These are phyloP conservation scores for Aphis gossypii DNA, from an alignment of 1,140 invertebrate species.

Conservation along the genomic window DNA sequence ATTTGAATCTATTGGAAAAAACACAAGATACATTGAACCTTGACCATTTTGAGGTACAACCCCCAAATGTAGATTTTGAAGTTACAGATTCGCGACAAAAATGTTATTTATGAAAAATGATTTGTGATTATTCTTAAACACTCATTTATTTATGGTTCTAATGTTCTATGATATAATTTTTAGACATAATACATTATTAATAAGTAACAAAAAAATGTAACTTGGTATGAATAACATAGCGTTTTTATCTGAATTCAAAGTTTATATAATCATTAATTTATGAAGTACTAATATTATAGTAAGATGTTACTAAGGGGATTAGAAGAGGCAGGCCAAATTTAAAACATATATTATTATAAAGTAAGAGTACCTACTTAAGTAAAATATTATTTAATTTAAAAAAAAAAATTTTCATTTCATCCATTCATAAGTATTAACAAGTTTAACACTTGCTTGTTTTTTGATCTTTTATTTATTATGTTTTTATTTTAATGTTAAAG, in stretches of 20 bases:
- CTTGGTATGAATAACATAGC: not conserved
- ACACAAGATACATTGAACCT: conserved; percentile 43
- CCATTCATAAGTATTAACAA: not conserved
- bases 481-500: not conserved
- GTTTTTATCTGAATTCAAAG: not conserved
- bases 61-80: conserved; percentile 47
- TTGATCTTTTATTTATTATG: not conserved
- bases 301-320: conserved; percentile 30
- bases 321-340: not conserved
- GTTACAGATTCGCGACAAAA: conserved; percentile 49
- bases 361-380: not conserved
- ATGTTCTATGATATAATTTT: not conserved
- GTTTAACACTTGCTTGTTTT: not conserved
- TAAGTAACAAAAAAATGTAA: not conserved
- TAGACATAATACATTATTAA: not conserved
- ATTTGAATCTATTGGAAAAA: conserved; percentile 48
- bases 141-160: conserved; percentile 31
- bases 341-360: not conserved
- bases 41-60: conserved; percentile 46
- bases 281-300: conserved; percentile 21
- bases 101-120: conserved; percentile 50
- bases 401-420: not conserved
- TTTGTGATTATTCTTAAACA: not conserved
- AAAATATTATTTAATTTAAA: not conserved
- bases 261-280: conserved; percentile 36